Conservation (phyloP, 2,113 vertebrate genomes). For the Tetrax tetrax region DNA sequence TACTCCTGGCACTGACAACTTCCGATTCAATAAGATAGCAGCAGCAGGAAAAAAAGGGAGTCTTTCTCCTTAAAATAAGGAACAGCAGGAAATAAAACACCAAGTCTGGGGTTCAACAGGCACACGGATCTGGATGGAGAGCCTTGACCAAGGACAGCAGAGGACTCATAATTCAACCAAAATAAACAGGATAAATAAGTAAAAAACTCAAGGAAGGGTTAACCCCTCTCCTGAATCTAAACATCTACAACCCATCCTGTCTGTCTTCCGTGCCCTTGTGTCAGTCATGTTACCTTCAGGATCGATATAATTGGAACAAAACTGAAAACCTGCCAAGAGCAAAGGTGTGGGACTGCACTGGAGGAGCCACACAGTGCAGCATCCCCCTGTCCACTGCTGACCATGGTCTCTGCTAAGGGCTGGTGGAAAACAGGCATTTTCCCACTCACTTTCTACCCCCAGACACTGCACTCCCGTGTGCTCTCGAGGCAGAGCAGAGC, state of each 20-base stretch:
- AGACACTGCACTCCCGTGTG: background rate
- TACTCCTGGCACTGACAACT: background rate
- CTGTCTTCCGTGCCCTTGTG: background rate
- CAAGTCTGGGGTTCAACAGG: background rate
- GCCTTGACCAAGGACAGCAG: background rate
- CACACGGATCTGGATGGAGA: background rate
- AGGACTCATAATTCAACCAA: background rate
- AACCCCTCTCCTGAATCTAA: background rate
- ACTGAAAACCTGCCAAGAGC: background rate
- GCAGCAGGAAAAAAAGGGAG: background rate
- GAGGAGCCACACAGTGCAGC: fast-evolving
- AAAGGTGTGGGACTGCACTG: background rate
- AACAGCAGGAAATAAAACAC: background rate
- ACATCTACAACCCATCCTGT: background rate
- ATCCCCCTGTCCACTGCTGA: background rate
- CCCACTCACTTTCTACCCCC: background rate
- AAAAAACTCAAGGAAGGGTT: background rate
- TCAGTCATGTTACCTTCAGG: background rate
- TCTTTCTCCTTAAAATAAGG: background rate
- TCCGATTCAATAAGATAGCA: background rate
- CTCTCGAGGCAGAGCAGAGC: background rate
- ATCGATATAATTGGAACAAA: background rate
- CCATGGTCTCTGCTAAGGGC: background rate
- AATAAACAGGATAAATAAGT: background rate
- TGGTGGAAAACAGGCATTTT: background rate